Conservation (phyloP, 2,888 invertebrate genomes). For the Brassicogethes aeneus region DNA sequence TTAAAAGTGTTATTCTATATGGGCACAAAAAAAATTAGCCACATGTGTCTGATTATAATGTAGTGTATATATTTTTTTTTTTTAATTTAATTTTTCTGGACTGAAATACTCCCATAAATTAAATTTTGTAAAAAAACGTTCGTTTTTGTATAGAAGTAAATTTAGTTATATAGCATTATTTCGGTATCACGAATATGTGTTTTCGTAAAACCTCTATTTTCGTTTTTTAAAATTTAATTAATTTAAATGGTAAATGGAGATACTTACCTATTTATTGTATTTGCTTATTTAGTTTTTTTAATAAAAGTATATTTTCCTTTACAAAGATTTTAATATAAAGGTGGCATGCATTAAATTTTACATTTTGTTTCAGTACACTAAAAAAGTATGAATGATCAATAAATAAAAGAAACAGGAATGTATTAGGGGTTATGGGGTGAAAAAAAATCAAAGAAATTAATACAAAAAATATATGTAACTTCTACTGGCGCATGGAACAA, state of each 20-base stretch:
- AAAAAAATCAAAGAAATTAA: slow-evolving; percentile 23
- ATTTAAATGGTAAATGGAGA: not conserved
- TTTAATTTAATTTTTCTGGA: too few species aligned
- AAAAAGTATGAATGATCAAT: not conserved
- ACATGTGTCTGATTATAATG: too few species aligned
- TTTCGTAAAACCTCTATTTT: too few species aligned
- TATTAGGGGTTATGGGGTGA: slow-evolving; percentile 7
- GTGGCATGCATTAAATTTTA: slow-evolving; percentile 1
- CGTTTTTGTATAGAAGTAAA: too few species aligned
- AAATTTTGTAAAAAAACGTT: too few species aligned
- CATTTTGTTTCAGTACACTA: not conserved
- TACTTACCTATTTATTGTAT: not conserved
- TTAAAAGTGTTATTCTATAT: too few species aligned
- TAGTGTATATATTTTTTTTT: too few species aligned
- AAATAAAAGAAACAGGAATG: slow-evolving; percentile 2
- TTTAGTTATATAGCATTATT: too few species aligned
- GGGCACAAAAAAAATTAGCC: too few species aligned
- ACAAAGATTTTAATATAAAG: slow-evolving; percentile 3
- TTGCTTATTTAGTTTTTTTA: not conserved
- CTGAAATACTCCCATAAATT: too few species aligned
- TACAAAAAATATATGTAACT: slow-evolving; percentile 34
- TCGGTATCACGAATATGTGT: too few species aligned
- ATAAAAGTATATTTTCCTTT: not conserved
- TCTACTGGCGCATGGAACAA: slow-evolving; percentile 33
- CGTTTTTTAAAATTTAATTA: too few species aligned